These are phyloP conservation scores for Chirona hameri DNA, from an alignment of 2,888 invertebrate genomes.

Conservation along the genomic window DNA sequence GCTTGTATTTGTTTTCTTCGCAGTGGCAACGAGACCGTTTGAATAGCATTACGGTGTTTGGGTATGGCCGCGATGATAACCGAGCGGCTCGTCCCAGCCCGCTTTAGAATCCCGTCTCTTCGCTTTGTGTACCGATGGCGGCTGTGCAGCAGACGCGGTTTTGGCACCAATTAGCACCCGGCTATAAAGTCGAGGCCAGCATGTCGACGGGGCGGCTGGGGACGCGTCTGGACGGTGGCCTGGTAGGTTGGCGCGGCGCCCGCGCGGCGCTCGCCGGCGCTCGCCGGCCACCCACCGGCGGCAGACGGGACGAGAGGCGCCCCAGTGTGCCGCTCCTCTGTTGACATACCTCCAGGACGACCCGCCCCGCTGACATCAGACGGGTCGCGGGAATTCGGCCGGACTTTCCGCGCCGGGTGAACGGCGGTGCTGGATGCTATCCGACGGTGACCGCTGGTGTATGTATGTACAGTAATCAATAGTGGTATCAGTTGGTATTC, in stretches of 20 bases:
- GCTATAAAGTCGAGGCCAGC: neutral
- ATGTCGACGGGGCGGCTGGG: too few relatives aligned
- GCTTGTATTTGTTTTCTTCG: conserved; percentile 3
- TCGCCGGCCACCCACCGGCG: neutral
- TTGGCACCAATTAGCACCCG: neutral
- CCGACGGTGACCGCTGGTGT: too few relatives aligned
- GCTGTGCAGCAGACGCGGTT: neutral
- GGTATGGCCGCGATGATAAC: neutral
- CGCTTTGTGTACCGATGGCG: neutral
- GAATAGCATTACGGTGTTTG: conserved; percentile 12
- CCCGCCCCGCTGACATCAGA: neutral
- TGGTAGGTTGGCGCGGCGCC: too few relatives aligned
- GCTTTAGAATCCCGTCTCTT: neutral
- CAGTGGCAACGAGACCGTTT: neutral
- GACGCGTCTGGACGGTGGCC: too few relatives aligned
- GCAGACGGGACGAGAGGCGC: neutral
- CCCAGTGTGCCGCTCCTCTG: neutral
- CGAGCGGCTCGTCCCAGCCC: neutral
- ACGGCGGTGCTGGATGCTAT: too few relatives aligned
- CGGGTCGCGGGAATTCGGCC: neutral
- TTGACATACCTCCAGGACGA: neutral
- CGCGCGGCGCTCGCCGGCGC: too few relatives aligned
- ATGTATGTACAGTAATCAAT: too few relatives aligned
- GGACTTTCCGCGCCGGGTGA: too few relatives aligned
- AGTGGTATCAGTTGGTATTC: too few relatives aligned